Percentiles rank a stretch among this genome's conserved stretches.
phyloP scores from a whole-genome alignment of 1,140 invertebrate genomes.

The Gonioctena quinquepunctata region DNA sequence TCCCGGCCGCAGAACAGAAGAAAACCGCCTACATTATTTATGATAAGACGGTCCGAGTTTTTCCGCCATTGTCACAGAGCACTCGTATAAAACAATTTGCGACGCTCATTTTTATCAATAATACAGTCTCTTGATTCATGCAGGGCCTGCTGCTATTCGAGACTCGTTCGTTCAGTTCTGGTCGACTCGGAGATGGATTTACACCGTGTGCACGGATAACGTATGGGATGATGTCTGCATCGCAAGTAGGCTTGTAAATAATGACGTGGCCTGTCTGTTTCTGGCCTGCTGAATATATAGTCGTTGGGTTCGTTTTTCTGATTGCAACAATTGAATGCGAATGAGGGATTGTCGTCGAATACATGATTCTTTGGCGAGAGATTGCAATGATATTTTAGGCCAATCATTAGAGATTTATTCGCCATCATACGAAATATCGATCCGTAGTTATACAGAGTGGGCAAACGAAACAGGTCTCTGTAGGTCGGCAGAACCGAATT shows the following conservation, averaged over 20 bases:
- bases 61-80: conserved; percentile 41
- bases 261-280: neutral
- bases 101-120: conserved; percentile 53
- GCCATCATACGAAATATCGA: too few relatives aligned
- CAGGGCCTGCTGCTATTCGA: conserved; percentile 21
- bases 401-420: too few relatives aligned
- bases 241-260: conserved; percentile 23
- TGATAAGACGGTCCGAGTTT: conserved; percentile 37
- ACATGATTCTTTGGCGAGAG: too few relatives aligned
- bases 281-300: neutral
- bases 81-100: conserved; percentile 54
- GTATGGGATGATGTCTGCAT: conserved; percentile 37
- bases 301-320: neutral
- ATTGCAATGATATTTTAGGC: too few relatives aligned
- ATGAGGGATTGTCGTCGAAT: too few relatives aligned
- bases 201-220: conserved; percentile 9
- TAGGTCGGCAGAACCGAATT: too few relatives aligned
- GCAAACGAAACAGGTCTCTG: too few relatives aligned
- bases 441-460: too few relatives aligned
- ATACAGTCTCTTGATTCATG: conserved; percentile 44
- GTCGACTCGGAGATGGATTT: conserved; percentile 25
- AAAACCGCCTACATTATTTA: conserved; percentile 45
- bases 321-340: too few relatives aligned
- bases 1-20: neutral
- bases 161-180: conserved; percentile 10